phyloP scores from a whole-genome alignment of 2,888 invertebrate genomes.

The Mylabris sibirica region DNA sequence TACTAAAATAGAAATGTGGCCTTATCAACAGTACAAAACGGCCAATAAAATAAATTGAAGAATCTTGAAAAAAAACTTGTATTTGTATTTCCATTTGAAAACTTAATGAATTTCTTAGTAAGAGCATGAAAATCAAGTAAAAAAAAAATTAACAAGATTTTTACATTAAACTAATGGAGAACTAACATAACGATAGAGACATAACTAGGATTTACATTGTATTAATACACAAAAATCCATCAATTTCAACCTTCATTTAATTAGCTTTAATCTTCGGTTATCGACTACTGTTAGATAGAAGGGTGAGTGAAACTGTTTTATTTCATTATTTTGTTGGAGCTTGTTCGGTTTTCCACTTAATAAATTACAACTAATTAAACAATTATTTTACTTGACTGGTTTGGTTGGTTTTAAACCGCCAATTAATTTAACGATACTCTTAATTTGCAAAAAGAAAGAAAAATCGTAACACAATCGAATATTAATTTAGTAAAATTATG shows the following conservation, averaged over 20 bases:
- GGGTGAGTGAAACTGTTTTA: too few species aligned
- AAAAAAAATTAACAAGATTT: background rate
- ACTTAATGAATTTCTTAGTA: background rate
- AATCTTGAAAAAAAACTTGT: background rate
- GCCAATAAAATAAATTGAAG: background rate
- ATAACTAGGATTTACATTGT: too few species aligned
- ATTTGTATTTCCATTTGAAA: background rate
- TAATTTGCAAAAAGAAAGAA: background rate
- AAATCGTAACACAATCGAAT: too few species aligned
- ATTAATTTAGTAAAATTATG: background rate
- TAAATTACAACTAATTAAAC: too few species aligned
- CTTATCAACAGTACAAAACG: background rate
- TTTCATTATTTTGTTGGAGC: too few species aligned
- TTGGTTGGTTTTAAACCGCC: too few species aligned
- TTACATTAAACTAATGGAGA: background rate
- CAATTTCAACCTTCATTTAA: background rate
- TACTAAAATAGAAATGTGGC: background rate
- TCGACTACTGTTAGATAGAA: too few species aligned
- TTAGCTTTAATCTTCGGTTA: background rate
- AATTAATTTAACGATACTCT: too few species aligned
- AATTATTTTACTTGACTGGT: too few species aligned
- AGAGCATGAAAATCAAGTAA: background rate
- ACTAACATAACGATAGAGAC: background rate
- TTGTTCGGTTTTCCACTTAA: too few species aligned
- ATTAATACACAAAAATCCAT: too few species aligned